phyloP scores from a whole-genome alignment of 2,113 vertebrate species.

The Sinocyclocheilus grahami region DNA sequence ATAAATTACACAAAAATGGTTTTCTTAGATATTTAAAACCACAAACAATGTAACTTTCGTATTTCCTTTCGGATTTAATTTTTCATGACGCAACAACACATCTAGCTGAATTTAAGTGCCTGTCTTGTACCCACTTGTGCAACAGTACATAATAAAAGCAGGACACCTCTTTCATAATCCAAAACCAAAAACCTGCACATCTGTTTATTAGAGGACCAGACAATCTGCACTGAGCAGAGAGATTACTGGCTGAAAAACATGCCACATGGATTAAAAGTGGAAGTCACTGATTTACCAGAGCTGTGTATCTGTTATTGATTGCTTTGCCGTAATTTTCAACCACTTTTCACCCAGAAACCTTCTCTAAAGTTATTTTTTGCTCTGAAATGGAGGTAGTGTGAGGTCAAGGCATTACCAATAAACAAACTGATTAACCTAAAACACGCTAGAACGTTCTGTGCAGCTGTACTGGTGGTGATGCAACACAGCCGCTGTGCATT shows the following conservation, averaged over 20 bases:
- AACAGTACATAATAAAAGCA: background rate
- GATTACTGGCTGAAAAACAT: background rate
- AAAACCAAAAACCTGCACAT: background rate
- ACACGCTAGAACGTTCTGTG: conserved; percentile 4
- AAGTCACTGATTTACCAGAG: conserved; percentile 19
- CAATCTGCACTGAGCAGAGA: conserved; percentile 3
- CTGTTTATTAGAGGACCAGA: conserved; percentile 22
- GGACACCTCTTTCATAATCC: conserved; percentile 30
- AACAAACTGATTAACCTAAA: conserved; percentile 25
- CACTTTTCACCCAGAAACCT: background rate
- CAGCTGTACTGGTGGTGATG: background rate
- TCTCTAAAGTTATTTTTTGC: background rate
- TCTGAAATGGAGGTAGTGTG: background rate
- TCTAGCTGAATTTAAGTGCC: background rate
- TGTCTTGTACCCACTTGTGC: background rate
- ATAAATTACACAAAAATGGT: background rate
- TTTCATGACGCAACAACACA: background rate
- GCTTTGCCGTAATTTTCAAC: background rate
- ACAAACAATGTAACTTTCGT: background rate
- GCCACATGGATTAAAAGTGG: background rate
- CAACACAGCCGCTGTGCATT: conserved; percentile 8
- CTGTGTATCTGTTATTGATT: background rate
- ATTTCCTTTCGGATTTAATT: background rate
- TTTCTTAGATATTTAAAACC: background rate
- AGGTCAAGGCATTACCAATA: conserved; percentile 11